Evolutionary conservation across 1,140 invertebrate genomes (phyloP).

Genomic region (Pseudomyrmex cubaensis): DNA sequence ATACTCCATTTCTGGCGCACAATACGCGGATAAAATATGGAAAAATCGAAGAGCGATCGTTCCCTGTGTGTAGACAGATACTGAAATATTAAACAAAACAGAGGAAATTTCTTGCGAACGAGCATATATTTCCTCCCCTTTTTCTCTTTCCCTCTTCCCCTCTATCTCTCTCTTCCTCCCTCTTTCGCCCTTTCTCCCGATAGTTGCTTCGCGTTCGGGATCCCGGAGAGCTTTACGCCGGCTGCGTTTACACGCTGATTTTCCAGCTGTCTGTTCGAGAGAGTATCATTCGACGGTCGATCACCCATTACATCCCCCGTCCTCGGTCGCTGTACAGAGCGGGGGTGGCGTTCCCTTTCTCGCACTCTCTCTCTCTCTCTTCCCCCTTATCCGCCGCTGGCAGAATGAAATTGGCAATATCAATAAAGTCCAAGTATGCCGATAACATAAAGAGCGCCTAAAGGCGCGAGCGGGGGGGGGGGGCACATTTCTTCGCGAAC

Average conservation of each 20-base stretch:
- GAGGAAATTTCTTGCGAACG: conserved; percentile 4
- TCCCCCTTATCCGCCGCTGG: neutral
- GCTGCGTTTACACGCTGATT: conserved; percentile 42
- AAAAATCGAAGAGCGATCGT: conserved; percentile 28
- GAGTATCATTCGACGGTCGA: conserved; percentile 44
- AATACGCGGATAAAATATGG: conserved; percentile 31
- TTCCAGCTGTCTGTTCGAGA: conserved; percentile 52
- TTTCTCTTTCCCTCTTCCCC: neutral
- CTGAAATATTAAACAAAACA: conserved; percentile 37
- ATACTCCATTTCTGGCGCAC: neutral
- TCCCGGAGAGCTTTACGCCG: conserved; percentile 1
- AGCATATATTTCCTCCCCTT: neutral
- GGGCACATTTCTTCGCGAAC: conserved; percentile 61
- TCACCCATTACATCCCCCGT: conserved; percentile 27
- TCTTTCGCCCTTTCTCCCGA: neutral
- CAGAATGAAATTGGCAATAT: conserved; percentile 72
- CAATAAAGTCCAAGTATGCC: conserved; percentile 60
- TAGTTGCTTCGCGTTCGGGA: neutral
- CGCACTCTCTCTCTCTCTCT: neutral
- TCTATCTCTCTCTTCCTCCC: neutral
- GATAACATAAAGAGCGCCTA: conserved; percentile 47
- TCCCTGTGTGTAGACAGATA: neutral
- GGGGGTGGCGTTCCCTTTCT: neutral
- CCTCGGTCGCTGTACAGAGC: neutral
- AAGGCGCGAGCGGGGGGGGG: conserved; percentile 19